Conservation (phyloP, 2,797 vertebrate genomes). For the Darevskia nairensis region DNA sequence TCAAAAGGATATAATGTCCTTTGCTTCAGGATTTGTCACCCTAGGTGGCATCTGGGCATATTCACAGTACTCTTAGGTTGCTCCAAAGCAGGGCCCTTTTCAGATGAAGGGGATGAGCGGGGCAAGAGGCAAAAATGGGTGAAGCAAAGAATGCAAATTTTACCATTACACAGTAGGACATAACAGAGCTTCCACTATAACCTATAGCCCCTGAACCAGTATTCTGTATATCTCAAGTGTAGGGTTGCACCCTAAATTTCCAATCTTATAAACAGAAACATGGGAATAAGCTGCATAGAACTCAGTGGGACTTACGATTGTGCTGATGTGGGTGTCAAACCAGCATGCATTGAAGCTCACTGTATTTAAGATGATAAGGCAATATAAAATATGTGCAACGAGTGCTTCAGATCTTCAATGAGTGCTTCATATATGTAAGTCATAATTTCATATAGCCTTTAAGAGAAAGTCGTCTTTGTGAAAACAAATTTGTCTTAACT, state of each 20-base stretch:
- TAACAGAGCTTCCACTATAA: too few relatives aligned
- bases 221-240: too few relatives aligned
- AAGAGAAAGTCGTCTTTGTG: neutral
- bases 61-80: neutral
- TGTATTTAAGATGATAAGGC: neutral
- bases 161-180: neutral
- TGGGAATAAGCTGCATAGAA: too few relatives aligned
- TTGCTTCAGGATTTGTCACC: neutral
- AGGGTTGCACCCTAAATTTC: too few relatives aligned
- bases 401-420: neutral
- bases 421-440: neutral
- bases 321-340: too few relatives aligned
- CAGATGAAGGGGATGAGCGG: too few relatives aligned
- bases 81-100: neutral
- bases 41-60: neutral
- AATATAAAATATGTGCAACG: neutral
- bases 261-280: too few relatives aligned
- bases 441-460: neutral
- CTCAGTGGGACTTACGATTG: too few relatives aligned
- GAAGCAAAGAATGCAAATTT: too few relatives aligned
- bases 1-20: slow-evolving; percentile 12
- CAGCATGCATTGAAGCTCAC: neutral
- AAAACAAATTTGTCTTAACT: neutral
- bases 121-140: too few relatives aligned
- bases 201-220: too few relatives aligned